A percentile compares a stretch with the other conserved stretches of the same genome.
phyloP scores from a whole-genome alignment of 2,113 vertebrate genomes.

The Saccopteryx leptura region DNA sequence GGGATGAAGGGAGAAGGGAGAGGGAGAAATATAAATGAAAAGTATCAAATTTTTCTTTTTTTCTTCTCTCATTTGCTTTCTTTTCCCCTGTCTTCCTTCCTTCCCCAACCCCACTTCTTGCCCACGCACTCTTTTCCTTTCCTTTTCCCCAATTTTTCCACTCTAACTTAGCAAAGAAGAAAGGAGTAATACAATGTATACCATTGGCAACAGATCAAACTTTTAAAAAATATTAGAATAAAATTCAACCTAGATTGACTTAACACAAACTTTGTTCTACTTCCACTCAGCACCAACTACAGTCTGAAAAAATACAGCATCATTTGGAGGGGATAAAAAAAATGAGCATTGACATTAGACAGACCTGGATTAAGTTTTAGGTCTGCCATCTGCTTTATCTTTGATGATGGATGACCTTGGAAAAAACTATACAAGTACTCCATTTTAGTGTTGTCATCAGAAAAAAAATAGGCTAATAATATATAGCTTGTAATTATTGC shows the following conservation, averaged over 20 bases:
- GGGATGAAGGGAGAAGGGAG: not conserved
- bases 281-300: not conserved
- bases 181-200: not conserved
- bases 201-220: not conserved
- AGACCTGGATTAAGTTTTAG: not conserved
- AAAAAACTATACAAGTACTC: not conserved
- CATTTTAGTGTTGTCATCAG: not conserved
- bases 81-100: not conserved
- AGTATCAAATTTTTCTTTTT: not conserved
- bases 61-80: not conserved
- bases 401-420: not conserved
- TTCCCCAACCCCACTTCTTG: no score
- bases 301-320: not conserved
- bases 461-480: not conserved
- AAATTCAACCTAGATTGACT: not conserved
- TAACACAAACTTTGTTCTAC: not conserved
- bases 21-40: not conserved
- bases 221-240: not conserved
- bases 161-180: not conserved
- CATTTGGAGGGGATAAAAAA: not conserved
- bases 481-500: not conserved
- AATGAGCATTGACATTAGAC: not conserved
- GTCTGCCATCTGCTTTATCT: no score
- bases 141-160: not conserved
- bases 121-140: not conserved